Evolutionary conservation across 1,140 invertebrate species (phyloP), one percentile per base, ranked within the genome.

Genomic region (Drosophila nasuta): DNA sequence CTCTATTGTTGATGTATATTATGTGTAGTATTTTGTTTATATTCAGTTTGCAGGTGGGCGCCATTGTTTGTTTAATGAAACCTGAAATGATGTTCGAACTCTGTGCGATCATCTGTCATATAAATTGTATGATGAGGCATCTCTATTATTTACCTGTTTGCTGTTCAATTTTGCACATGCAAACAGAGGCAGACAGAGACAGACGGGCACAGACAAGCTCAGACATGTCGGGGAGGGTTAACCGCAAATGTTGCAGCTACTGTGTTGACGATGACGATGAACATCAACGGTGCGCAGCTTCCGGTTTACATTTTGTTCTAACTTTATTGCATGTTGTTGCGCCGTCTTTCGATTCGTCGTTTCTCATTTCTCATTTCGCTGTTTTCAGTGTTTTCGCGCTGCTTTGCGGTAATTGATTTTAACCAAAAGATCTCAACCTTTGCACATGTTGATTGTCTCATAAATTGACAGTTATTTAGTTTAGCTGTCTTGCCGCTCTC

Each of bases 341-440:
- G 49, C 58, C 60, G 35, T 38, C 35, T 8, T 48, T 38, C 41
- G 41, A 66, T 46, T 54, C 73, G 54, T 62, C 10, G 35, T 38
- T 38, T 68, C 49, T 56, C 35, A 30, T 65, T 30, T 25, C 20
- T 25, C 20, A 25, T 25, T 25, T 25, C 20, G 20, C 20, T 25
- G 20, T 25, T 25, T 25, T 25, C 20, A 25, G 20, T 25, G 20
- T 25, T 25, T 25, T 3, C 10, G 25, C 51, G 43, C 41, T 57
- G 59, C 56, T 65, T 59, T 86, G 82, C 68, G 79, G 79, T 82
- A 86, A 86, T 87, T 86, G 82, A 77, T 87, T 86, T 87, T 51
- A 79, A 78, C 70, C 78, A 56, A 81, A 78, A 86, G 78, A 85
- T 75, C 77, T 67, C 57, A 74, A 73, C 54, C 81, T 75, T 73